These are phyloP conservation scores for Craterocephalus amniculus DNA, from an alignment of 2,797 vertebrate genomes.

Conservation along the genomic window DNA sequence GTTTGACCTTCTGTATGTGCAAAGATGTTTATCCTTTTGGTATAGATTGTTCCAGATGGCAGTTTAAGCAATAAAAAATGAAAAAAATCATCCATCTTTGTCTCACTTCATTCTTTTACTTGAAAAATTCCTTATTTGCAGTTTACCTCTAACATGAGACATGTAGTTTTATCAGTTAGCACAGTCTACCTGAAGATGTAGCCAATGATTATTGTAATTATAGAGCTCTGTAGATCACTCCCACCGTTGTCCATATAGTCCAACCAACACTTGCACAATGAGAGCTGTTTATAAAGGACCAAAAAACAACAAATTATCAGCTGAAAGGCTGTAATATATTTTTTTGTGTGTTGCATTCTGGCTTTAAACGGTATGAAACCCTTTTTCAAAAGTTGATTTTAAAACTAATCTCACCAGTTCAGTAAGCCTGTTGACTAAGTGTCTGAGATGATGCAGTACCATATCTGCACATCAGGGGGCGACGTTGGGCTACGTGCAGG, in stretches of 20 bases:
- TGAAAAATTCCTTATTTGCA: background rate
- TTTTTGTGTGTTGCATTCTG: background rate
- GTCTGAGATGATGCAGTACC: background rate
- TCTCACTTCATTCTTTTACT: conserved; percentile 24
- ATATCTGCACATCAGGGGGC: conserved; percentile 54
- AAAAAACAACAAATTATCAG: background rate
- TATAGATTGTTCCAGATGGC: conserved; percentile 96
- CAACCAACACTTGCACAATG: background rate
- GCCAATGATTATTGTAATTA: background rate
- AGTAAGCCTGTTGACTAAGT: background rate
- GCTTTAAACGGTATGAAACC: background rate
- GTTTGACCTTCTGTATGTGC: conserved; percentile 94
- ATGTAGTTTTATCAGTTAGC: background rate
- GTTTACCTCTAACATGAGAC: background rate
- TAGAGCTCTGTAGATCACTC: background rate
- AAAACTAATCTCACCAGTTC: background rate
- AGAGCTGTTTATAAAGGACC: background rate
- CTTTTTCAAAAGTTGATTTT: background rate
- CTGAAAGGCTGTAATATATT: background rate
- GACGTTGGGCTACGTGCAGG: conserved; percentile 13
- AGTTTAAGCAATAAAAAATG: conserved; percentile 92
- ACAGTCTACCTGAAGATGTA: background rate
- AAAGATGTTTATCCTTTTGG: conserved; percentile 94
- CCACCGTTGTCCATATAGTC: background rate
- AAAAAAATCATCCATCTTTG: conserved; percentile 63